Base-by-base conservation (phyloP, 2,888 invertebrate genomes). In the Eustalomyia histrio region DNA sequence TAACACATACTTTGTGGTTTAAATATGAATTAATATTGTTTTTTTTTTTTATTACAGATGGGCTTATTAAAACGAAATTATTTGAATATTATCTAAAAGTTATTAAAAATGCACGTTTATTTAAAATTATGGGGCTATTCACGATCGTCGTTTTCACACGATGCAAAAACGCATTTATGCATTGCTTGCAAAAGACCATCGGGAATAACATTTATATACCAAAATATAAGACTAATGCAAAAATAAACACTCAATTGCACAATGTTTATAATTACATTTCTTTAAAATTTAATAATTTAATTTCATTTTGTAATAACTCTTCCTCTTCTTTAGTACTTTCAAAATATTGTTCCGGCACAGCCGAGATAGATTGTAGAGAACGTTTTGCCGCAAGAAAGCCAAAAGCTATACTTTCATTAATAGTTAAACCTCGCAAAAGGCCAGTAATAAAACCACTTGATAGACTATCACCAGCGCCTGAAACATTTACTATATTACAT, bases 401-500 rank as follows among this genome's bases (percentile, higher is more conserved):
- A 17, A 93, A 88, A 4, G 92, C 90, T 12, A 95, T 91, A 87
- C 94, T 94, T 74, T 91, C 89, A 60, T 92, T 90, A 88, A 95
- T 93, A 7, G 89, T 84, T 50, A 91, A 89, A 0, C 92, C 92
- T 39, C 88, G 88, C 24, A 95, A 88, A 86, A 94, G 90, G 0
- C 93, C 94, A 21, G 92, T 90, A 73, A 95, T 93, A 85, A 95
- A 93, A 1, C 95, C 95, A 86, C 94, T 93, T 3, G 93, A 92
- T 85, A 94, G 94, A 88, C 95, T 95, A 87, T 96, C 96, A 1
- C 96, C 96, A 18, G 96, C 95, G 5, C 96, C 96, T n/a, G 95
- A 95, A 0, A 95, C 95, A 91, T 94, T 96, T 65, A 93, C 92
- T 14, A 95, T 89, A 65, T 91, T 85, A 1, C 76, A 33, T 1